phyloP scores from a whole-genome alignment of 1,140 invertebrate species.

The Conus ventricosus region DNA sequence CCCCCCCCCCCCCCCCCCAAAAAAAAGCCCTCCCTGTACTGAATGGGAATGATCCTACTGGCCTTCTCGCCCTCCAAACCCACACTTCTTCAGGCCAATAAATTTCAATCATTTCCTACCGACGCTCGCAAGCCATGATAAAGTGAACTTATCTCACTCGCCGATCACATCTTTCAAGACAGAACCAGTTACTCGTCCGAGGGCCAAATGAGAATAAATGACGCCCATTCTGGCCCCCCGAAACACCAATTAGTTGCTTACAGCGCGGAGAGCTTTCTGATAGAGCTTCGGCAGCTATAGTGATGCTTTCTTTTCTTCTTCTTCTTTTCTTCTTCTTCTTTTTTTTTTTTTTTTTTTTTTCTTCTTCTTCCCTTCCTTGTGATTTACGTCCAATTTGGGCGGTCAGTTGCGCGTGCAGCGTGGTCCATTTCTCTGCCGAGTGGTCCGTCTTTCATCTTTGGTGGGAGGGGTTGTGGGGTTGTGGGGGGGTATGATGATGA shows the following conservation, averaged over 20 bases:
- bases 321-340: neutral
- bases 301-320: neutral
- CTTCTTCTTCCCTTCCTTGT: neutral
- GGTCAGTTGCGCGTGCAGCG: neutral
- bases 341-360: conserved; percentile 1
- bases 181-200: neutral
- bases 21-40: too few species aligned
- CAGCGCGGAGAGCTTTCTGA: neutral
- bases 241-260: neutral
- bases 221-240: neutral
- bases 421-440: neutral
- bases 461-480: neutral
- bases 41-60: too few species aligned
- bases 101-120: too few species aligned
- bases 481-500: neutral
- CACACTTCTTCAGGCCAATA: too few species aligned
- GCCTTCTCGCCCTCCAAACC: too few species aligned
- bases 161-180: neutral
- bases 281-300: too few species aligned
- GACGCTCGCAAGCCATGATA: neutral
- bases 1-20: too few species aligned
- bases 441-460: neutral
- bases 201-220: conserved; percentile 3
- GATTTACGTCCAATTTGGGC: neutral
- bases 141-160: neutral